Base-by-base conservation (phyloP, 92 coral and sea anemone species). In the Hydrozoanthus gracilis region DNA sequence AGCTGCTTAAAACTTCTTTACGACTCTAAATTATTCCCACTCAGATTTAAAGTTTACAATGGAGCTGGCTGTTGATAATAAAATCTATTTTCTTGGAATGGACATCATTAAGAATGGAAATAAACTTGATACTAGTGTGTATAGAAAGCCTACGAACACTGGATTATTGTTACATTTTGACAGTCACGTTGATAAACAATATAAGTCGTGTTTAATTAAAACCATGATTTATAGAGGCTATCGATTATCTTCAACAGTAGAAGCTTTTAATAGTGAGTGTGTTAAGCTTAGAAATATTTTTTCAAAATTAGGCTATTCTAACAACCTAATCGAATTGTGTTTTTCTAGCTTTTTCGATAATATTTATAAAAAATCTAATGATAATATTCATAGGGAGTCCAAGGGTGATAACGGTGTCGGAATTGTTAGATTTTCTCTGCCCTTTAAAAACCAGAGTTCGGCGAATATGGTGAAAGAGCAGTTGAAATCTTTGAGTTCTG, bases 221-320 rank as follows among this genome's bases (percentile, higher is more conserved):
- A 79, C 85, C 71, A 79, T 79, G 85, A 60, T 79, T 9, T 65
- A 82, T 82, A 39, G 86, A 65, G 86, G 44, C 46, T 82, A 39
- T n/a, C 76, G 56, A 39, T 46, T 82, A 48, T 82, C 86, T 47
- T 82, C 86, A 12, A 82, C 86, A 60, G 44, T 51, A 20, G 86
- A 82, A 61, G 73, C 85, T 54, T 82, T 79, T 62, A 60, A 44
- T 16, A 61, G 15, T 79, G 85, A 79, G 51, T 83, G 87, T 68
- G 87, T 16, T 68, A 69, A 51, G 78, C 87, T 83, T 70, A 51
- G 78, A 17, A 9, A 4, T 16, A 83, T 83, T 18, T 83, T 83
- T 83, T 46, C 51, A 50, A 83, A 83, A 49, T 50, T 83, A 46
- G 45, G 78, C 67, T 83, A 83, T 70, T 17, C 85, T 62, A 62